Base-by-base conservation (phyloP, 2,888 invertebrate species). In the Hyposoter dolosus region DNA sequence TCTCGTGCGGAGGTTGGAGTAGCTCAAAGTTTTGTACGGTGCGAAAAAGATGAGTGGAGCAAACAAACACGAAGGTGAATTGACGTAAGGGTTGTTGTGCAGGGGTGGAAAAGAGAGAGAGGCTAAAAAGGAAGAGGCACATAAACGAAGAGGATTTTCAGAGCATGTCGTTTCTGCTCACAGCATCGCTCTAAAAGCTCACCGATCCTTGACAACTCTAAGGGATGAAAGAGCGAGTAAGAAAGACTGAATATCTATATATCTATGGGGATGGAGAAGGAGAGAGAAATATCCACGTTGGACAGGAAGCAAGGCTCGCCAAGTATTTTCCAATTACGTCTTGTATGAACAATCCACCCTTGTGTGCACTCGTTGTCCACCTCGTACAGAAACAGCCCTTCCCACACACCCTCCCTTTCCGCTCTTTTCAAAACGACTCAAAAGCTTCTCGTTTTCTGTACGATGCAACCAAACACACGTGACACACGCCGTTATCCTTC, bases 311-410 rank as follows among this genome's bases (percentile, higher is more conserved):
- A 74, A 91, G 89, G 92, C 91, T 91, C 91, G 92, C 92, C 92
- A 92, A 93, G 92, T 92, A 93, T 93, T 93, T 93, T 93, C 91
- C 93, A 93, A 93, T 93, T 93, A 93, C 92, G 90, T 92, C 92
- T 93, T 93, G 91, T 91, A 91, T 92, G 91, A 92, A 93, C 91
- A 92, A 92, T 90, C 88, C 86, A 79, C 80, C 82, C 81, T 82
- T 79, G 83, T 83, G 82, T 90, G 56, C 23, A 85, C 85, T 75
- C 82, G 84, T 82, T 84, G 87, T 82, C 81, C 81, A 82, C 77
- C 56, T 28, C 56, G 32, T 47, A 77, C 35, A 53, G 65, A 65
- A 60, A 43, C n/a, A n/a, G n/a, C n/a, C 53, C 63, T 32, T 63
- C 32, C n/a, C 35, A 23, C 56, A 0, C 7, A 6, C 35, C 35